phyloP scores from a whole-genome alignment of 2,797 vertebrate species.

The Oophaga sylvatica region DNA sequence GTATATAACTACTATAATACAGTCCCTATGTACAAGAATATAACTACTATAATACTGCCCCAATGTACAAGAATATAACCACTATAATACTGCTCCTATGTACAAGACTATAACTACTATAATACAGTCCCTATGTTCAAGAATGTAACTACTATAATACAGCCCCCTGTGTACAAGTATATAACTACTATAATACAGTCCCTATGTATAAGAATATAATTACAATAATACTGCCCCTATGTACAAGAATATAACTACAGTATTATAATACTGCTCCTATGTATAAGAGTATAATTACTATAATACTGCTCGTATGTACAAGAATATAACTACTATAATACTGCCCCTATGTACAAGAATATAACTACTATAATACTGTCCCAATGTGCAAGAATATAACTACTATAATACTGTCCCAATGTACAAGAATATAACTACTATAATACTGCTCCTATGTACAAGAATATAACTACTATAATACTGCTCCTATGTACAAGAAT shows the following conservation, averaged over 20 bases:
- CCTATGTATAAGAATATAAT: background rate
- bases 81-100: background rate
- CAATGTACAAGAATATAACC: background rate
- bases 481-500: background rate
- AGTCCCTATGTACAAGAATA: background rate
- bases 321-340: conserved; percentile 19
- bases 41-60: conserved; percentile 2
- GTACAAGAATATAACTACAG: conserved; percentile 12
- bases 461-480: conserved; percentile 19
- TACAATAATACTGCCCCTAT: background rate
- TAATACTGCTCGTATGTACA: background rate
- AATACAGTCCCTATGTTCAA: background rate
- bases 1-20: conserved; percentile 3
- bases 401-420: background rate
- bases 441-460: background rate
- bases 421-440: background rate
- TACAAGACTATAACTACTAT: conserved; percentile 14
- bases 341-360: background rate
- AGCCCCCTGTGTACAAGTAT: background rate
- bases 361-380: background rate
- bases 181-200: conserved; percentile 1
- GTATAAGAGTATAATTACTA: background rate
- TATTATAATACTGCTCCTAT: background rate
- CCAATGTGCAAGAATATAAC: conserved; percentile 3
- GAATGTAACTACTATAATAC: conserved; percentile 1